Conservation (phyloP, 2,797 vertebrate genomes). For the Hemitrygon akajei region DNA sequence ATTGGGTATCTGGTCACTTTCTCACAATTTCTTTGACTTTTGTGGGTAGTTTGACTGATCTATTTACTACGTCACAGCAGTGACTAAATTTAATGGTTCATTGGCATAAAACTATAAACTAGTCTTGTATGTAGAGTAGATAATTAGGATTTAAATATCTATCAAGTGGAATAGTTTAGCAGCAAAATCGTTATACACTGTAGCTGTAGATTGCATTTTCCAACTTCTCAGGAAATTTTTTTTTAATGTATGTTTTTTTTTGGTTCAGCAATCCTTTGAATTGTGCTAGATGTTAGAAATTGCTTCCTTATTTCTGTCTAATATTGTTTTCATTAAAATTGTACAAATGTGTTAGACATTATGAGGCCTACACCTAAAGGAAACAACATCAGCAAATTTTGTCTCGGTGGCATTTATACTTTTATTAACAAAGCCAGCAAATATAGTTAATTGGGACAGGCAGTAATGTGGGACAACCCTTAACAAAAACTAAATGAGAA, state of each 20-base stretch:
- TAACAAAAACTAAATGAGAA: no score
- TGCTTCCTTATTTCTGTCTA: slow-evolving; percentile 13
- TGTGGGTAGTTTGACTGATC: not conserved
- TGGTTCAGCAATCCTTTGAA: not conserved
- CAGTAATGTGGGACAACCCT: no score
- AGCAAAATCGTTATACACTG: not conserved
- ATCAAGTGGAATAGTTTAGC: not conserved
- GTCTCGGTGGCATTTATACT: not conserved
- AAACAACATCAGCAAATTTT: not conserved
- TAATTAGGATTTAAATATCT: not conserved
- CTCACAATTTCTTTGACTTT: not conserved
- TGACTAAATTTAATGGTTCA: not conserved
- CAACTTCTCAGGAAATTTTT: not conserved
- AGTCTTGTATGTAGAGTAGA: not conserved
- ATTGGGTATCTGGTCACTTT: not conserved
- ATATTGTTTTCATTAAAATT: slow-evolving; percentile 10
- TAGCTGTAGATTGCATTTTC: not conserved
- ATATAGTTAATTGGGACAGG: no score
- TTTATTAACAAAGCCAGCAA: not conserved
- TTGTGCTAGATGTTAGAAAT: slow-evolving; percentile 4
- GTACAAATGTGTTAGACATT: not conserved
- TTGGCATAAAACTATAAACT: not conserved
- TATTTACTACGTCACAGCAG: not conserved
- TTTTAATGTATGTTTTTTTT: not conserved
- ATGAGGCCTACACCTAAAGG: not conserved